These are phyloP conservation scores for Drosophila stalkeri DNA, from an alignment of 2,888 invertebrate species.

Conservation along the genomic window DNA sequence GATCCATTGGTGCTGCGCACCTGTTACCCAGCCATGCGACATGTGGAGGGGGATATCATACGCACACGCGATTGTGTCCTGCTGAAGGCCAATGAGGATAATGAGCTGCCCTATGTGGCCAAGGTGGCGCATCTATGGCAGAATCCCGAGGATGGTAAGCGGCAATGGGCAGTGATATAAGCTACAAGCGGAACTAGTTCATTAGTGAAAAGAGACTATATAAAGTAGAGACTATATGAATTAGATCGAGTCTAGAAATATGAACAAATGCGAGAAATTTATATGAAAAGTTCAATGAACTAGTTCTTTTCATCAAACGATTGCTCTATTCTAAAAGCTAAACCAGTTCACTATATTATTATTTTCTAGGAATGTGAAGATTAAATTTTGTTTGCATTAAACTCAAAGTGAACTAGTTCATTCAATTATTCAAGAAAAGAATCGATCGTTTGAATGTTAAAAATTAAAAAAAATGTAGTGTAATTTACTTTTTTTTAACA, in stretches of 20 bases:
- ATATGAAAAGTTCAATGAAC: not conserved
- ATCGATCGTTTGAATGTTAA: too few relatives aligned
- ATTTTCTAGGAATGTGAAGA: too few relatives aligned
- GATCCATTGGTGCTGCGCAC: conserved; percentile 90
- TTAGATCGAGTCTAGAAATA: too few relatives aligned
- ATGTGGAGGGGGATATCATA: conserved; percentile 94
- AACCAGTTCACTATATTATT: too few relatives aligned
- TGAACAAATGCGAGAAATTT: too few relatives aligned
- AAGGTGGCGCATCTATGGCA: conserved; percentile 98
- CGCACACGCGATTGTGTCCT: conserved; percentile 96
- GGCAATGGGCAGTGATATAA: conserved; percentile 11
- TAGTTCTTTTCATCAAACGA: not conserved
- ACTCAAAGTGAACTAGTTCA: too few relatives aligned
- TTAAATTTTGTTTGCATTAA: too few relatives aligned
- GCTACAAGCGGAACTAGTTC: not conserved
- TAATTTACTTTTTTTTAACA: too few relatives aligned
- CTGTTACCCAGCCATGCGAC: conserved; percentile 96
- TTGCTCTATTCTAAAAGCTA: too few relatives aligned
- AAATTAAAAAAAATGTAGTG: too few relatives aligned
- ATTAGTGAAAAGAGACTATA: not conserved
- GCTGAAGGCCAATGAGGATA: conserved; percentile 92
- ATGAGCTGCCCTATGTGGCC: conserved; percentile 96
- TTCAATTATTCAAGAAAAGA: too few relatives aligned
- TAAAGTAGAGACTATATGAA: too few relatives aligned
- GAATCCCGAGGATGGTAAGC: conserved; percentile 94